Evolutionary conservation across 2,888 invertebrate genomes (phyloP).

Genomic region (Drosophila maculinotata): DNA sequence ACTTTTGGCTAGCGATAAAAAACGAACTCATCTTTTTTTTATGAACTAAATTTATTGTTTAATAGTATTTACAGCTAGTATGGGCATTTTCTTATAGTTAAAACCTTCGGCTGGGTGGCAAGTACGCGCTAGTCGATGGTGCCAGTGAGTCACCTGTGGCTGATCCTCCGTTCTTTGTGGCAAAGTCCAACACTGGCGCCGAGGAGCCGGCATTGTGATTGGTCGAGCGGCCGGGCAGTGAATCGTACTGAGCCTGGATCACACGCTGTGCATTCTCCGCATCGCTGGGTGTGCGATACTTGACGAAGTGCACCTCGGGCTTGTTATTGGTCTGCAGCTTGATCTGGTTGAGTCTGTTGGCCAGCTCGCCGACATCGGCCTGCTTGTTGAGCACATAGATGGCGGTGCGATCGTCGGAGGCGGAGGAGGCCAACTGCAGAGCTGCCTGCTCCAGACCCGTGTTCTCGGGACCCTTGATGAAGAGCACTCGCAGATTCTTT

Average conservation of each 20-base stretch:
- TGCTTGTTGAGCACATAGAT: constrained; percentile 82
- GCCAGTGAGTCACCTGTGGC: constrained; percentile 30
- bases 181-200: constrained; percentile 77
- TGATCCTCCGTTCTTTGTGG: constrained; percentile 48
- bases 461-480: constrained; percentile 84
- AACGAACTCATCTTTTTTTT: not conserved
- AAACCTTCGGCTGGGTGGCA: constrained; percentile 75
- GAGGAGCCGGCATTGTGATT: constrained; percentile 71
- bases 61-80: constrained; percentile 26
- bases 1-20: constrained; percentile 26
- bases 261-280: constrained; percentile 81
- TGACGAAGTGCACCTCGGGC: constrained; percentile 83
- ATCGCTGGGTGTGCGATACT: constrained; percentile 82
- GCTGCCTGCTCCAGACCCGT: constrained; percentile 78
- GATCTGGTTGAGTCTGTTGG: constrained; percentile 71
- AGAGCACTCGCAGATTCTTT: constrained; percentile 81
- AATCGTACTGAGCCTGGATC: constrained; percentile 82
- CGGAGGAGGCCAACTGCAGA: constrained; percentile 75
- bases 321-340: constrained; percentile 64
- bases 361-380: constrained; percentile 74
- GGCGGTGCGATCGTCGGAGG: constrained; percentile 80
- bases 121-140: constrained; percentile 64
- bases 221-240: constrained; percentile 70
- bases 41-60: constrained; percentile 38
- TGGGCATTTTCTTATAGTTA: constrained; percentile 30